These are phyloP conservation scores for Ecliptopera silaceata DNA, from an alignment of 2,888 invertebrate genomes.

Conservation along the genomic window DNA sequence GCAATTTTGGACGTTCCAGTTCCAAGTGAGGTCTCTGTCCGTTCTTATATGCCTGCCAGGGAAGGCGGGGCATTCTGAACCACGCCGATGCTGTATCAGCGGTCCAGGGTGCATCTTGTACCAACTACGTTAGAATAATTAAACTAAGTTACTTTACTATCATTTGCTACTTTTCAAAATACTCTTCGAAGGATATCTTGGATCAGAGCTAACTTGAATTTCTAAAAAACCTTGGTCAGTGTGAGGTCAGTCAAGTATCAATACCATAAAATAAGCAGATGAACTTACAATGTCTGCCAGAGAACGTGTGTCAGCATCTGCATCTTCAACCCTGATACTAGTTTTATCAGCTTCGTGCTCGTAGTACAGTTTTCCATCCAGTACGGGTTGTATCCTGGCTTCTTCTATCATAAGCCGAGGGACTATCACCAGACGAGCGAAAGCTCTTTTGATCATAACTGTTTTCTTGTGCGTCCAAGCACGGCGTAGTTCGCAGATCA, in stretches of 20 bases:
- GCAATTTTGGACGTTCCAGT: too few species aligned
- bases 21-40: not conserved
- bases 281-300: not conserved
- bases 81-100: not conserved
- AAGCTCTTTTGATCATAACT: conserved; percentile 30
- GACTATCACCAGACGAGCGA: conserved; percentile 25
- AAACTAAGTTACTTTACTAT: too few species aligned
- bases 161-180: too few species aligned
- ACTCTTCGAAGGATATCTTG: too few species aligned
- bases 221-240: too few species aligned
- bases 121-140: not conserved
- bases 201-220: too few species aligned
- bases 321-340: not conserved
- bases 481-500: conserved; percentile 43
- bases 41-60: not conserved
- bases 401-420: conserved; percentile 16
- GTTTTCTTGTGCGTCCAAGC: conserved; percentile 33
- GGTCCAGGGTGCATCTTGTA: too few species aligned
- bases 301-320: not conserved
- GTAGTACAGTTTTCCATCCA: conserved; percentile 5
- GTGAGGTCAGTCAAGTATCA: too few species aligned
- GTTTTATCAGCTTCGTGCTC: not conserved
- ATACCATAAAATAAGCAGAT: not conserved
- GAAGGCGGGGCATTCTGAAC: not conserved
- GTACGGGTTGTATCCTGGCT: not conserved